These are phyloP conservation scores for Hoplostethus atlanticus DNA, from an alignment of 2,797 vertebrate genomes.

Conservation along the genomic window DNA sequence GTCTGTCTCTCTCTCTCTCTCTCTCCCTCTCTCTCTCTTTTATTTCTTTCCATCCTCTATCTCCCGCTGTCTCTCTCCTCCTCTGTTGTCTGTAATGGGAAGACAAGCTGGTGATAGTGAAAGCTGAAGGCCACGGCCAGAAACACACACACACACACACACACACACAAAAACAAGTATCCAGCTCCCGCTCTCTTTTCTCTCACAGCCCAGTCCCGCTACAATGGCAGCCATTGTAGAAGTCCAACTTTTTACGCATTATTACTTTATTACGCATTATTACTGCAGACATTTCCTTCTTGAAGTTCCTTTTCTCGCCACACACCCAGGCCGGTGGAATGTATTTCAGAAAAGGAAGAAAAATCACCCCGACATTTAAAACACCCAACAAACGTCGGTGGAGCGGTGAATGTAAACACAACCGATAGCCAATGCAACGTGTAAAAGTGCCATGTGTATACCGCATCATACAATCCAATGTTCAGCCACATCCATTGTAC, in stretches of 20 bases:
- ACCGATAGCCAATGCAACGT: too few relatives aligned
- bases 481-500: too few relatives aligned
- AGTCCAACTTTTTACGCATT: slow-evolving; percentile 22
- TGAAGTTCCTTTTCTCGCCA: slow-evolving; percentile 17
- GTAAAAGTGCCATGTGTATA: too few relatives aligned
- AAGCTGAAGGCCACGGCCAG: slow-evolving; percentile 50
- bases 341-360: slow-evolving; percentile 23
- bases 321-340: slow-evolving; percentile 32
- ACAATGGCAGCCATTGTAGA: slow-evolving; percentile 14
- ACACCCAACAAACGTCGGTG: too few relatives aligned
- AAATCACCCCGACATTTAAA: slow-evolving; percentile 10
- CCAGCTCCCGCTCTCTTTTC: slow-evolving; percentile 13
- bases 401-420: too few relatives aligned
- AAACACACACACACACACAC: slow-evolving; percentile 29
- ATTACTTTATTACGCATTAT: slow-evolving; percentile 11
- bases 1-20: too few relatives aligned
- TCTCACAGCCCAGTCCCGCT: slow-evolving; percentile 1
- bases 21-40: background rate
- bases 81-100: slow-evolving; percentile 42
- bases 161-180: slow-evolving; percentile 25
- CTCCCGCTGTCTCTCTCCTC: background rate
- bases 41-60: too few relatives aligned
- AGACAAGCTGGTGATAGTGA: slow-evolving; percentile 39
- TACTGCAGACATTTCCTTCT: slow-evolving; percentile 44
- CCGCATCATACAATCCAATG: too few relatives aligned